These are phyloP conservation scores for Microplitis mediator DNA, from an alignment of 1,140 invertebrate genomes.

Conservation along the genomic window DNA sequence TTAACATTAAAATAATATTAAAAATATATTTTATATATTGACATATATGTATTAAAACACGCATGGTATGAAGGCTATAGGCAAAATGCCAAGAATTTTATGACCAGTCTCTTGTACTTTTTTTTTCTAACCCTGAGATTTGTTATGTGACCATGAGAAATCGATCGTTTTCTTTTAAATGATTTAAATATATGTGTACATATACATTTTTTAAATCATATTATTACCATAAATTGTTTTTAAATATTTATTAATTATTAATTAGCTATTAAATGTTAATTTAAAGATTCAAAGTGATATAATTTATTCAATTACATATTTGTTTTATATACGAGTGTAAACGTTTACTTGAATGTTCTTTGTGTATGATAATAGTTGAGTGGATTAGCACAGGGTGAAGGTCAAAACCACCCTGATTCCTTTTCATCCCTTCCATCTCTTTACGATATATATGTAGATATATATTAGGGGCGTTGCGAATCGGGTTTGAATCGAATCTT, in stretches of 20 bases:
- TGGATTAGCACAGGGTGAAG: constrained; percentile 57
- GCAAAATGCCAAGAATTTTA: constrained; percentile 35
- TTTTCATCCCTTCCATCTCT: neutral
- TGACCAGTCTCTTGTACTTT: constrained; percentile 18
- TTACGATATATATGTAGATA: neutral
- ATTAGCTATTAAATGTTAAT: no score
- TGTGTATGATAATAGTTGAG: constrained; percentile 49
- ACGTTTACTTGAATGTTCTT: constrained; percentile 20
- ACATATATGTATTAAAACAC: constrained; percentile 11
- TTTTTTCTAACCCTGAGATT: constrained; percentile 17
- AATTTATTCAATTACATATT: no score
- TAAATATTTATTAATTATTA: no score
- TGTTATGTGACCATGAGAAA: constrained; percentile 26
- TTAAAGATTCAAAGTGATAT: no score
- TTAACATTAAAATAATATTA: neutral
- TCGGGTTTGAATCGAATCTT: neutral
- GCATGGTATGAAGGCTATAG: constrained; percentile 30
- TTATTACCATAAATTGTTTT: no score
- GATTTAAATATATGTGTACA: neutral
- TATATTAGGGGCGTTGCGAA: no score
- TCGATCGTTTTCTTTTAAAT: constrained; percentile 23
- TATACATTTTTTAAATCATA: no score
- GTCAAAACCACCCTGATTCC: constrained; percentile 34
- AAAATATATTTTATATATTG: neutral
- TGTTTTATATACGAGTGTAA: constrained; percentile 10